Evolutionary conservation across 2,113 vertebrate genomes (phyloP).

Genomic region (Pseudorasbora parva): DNA sequence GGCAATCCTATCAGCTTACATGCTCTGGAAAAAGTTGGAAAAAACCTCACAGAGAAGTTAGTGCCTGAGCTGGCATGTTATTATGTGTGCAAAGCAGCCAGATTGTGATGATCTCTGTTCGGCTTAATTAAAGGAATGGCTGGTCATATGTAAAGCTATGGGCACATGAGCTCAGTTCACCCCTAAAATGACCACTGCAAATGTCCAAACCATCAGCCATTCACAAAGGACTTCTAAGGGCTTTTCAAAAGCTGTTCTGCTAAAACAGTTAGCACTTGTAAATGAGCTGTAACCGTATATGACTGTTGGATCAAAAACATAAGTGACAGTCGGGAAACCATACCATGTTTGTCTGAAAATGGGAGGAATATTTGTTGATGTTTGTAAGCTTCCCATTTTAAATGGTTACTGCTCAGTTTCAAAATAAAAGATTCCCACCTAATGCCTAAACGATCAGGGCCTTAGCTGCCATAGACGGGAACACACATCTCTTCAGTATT

Average conservation of each 20-base stretch:
- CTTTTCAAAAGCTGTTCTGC: not conserved
- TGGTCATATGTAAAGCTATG: slow-evolving; percentile 31
- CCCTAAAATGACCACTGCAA: not conserved
- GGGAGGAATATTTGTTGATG: not conserved
- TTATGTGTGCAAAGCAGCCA: not conserved
- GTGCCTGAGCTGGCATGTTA: not conserved
- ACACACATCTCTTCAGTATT: not conserved
- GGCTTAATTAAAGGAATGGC: slow-evolving; percentile 2
- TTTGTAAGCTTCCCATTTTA: not conserved
- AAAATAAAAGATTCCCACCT: not conserved
- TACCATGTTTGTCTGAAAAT: not conserved
- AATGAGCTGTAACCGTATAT: not conserved
- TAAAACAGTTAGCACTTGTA: not conserved
- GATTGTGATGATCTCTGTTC: not conserved
- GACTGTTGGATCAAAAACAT: not conserved
- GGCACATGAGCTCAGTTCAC: not conserved
- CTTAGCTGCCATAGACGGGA: not conserved
- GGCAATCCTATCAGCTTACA: not conserved
- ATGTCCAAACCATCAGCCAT: not conserved
- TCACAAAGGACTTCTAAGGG: not conserved
- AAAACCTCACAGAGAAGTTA: not conserved
- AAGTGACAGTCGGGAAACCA: not conserved
- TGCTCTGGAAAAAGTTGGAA: not conserved
- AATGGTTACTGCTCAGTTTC: not conserved
- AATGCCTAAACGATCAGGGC: not conserved